Percentiles rank a stretch among this genome's conserved stretches.
phyloP scores from a whole-genome alignment of 2,113 vertebrate genomes.

The Ageneiosus marmoratus region DNA sequence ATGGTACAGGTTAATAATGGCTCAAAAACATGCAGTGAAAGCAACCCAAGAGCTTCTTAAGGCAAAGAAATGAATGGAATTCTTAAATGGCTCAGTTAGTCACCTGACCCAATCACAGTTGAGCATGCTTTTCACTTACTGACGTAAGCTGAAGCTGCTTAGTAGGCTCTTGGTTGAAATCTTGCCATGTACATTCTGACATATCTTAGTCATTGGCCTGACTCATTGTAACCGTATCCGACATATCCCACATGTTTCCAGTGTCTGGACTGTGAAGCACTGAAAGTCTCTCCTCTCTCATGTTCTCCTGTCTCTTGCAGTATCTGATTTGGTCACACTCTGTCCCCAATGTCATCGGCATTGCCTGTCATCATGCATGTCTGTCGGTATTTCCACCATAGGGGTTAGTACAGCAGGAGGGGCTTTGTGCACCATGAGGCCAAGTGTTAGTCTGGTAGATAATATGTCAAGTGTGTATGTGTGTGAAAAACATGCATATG shows the following conservation, averaged over 20 bases:
- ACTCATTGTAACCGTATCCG: conserved; percentile 16
- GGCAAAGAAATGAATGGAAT: too few species aligned
- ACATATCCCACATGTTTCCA: conserved; percentile 12
- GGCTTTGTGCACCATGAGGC: conserved; percentile 2
- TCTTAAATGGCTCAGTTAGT: too few species aligned
- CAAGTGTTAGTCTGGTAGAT: conserved; percentile 7
- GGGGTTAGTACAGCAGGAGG: conserved; percentile 22
- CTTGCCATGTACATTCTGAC: neutral
- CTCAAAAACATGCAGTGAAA: too few species aligned
- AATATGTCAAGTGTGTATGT: neutral
- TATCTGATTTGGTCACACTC: neutral
- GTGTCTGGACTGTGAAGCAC: conserved; percentile 9
- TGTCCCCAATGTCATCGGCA: neutral
- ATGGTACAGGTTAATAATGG: too few species aligned
- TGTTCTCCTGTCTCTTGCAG: neutral
- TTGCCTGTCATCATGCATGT: neutral
- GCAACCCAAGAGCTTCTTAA: too few species aligned
- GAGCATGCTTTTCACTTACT: too few species aligned
- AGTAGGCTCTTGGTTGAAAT: neutral
- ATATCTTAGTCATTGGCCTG: neutral
- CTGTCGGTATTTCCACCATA: conserved; percentile 8
- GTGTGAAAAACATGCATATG: conserved; percentile 1
- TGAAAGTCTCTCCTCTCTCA: neutral
- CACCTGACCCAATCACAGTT: too few species aligned
- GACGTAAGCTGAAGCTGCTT: neutral